phyloP scores from a whole-genome alignment of 2,888 invertebrate genomes.

The Choristoneura rosaceana region DNA sequence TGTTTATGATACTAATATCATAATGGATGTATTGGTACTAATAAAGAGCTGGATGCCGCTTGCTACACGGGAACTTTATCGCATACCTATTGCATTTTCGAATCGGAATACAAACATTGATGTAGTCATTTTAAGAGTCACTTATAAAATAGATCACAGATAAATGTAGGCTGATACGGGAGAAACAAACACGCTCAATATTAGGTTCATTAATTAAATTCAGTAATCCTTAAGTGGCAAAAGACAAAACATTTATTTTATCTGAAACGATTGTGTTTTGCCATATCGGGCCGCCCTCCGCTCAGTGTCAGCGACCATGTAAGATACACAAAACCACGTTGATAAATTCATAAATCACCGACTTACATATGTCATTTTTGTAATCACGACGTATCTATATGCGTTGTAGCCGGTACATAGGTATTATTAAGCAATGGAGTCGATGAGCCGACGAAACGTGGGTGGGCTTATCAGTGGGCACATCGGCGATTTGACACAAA shows the following conservation, averaged over 20 bases:
- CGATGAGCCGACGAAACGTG: constrained; percentile 63
- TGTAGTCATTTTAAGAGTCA: background rate
- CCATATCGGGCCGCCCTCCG: background rate
- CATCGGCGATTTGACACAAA: constrained; percentile 83
- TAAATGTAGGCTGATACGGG: background rate
- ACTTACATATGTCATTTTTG: constrained; percentile 58
- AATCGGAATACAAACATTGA: background rate
- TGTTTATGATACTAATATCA: constrained; percentile 43
- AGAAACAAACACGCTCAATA: background rate
- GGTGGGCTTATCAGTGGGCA: constrained; percentile 81
- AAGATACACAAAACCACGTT: constrained; percentile 23
- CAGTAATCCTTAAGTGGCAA: background rate
- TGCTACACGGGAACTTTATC: constrained; percentile 6
- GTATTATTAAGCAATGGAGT: constrained; percentile 68
- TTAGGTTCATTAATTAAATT: background rate
- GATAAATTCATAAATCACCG: constrained; percentile 50
- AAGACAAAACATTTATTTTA: background rate
- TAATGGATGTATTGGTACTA: constrained; percentile 54
- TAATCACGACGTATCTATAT: constrained; percentile 57
- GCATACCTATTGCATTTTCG: background rate
- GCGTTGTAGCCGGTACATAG: constrained; percentile 48
- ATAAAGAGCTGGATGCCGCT: constrained; percentile 34
- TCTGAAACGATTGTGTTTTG: background rate
- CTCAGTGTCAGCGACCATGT: constrained; percentile 6
- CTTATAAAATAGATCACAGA: background rate